Evolutionary conservation across 2,113 vertebrate species (phyloP), one percentile per base, ranked within the genome.

Genomic region (Malaclemys terrapin): DNA sequence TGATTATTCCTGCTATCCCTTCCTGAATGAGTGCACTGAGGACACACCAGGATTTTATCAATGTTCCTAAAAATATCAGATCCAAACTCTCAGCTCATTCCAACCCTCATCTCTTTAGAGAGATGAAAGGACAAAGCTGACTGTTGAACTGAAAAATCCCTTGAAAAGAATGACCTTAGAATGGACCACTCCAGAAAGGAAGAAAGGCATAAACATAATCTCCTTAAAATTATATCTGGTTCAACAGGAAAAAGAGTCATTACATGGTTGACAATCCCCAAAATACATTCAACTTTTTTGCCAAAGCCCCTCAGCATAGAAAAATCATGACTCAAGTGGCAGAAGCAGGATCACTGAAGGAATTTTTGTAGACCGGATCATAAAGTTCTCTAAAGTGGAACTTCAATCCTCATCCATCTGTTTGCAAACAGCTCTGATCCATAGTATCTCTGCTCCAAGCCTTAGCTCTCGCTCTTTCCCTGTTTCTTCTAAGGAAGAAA

Each of bases 1-100:
- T 0, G 0, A 17, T 29, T 78, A 72, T 45, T 88, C 27, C 50
- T 93, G n/a, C 22, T 5, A 4, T 0, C 0, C 69, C 56, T 75
- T 79, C 82, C 76, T 69, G 25, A 45, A 83, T 42, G 11, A 83
- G 82, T 12, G 31, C 65, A 57, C 6, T 90, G 59, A 5, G 42
- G 75, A 91, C 13, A 79, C 3, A 83, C 52, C 2, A 0, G 57
- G 7, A 84, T 65, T 50, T 78, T 69, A 86, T 45, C 49, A 1
- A 0, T 54, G 27, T 62, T 29, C 11, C 2, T 5, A 38, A 35
- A 93, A 29, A 54, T 2, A 50, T 25, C 0, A 4, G 7, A 54
- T 90, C 82, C 22, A 62, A 72, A 35, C 84, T 50, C 12, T 83
- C 19, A 6, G n/a, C 19, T 91, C 82, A 65, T 12, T 42, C 42